Evolutionary conservation across 2,113 vertebrate genomes (phyloP), one percentile per base, ranked within the genome.

Genomic region (Sander vitreus): DNA sequence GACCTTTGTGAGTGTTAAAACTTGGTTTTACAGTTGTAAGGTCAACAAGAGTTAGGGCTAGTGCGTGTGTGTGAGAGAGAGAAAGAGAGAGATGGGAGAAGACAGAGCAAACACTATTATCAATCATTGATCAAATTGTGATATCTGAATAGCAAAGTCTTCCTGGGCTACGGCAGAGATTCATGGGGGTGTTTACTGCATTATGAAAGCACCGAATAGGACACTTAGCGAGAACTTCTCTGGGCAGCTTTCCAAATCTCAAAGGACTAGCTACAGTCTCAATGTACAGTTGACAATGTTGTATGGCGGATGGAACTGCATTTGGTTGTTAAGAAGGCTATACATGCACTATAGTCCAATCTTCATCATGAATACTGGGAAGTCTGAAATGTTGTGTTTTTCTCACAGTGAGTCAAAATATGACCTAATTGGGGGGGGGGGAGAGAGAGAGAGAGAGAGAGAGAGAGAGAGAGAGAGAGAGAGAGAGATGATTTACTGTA

Each of bases 191-290:
- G 43, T 73, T 77, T 55, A 81, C 27, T 79, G 80, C 58, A 63
- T 87, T 83, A 67, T 75, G 76, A 91, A 90, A 87, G 81, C 71
- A 65, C 43, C 6, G 14, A 33, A 14, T 54, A 25, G 59, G 64
- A 81, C 23, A 54, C 81, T 88, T 89, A 82, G 70, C 2, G 18
- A 33, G 36, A 48, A 75, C 12, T 6, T 71, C 57, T 69, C 11
- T 55, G 43, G 63, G 60, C 53, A 69, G 36, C 55, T 67, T 53
- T 78, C 13, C 33, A 87, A 78, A 60, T 85, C 62, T 54, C 16
- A 72, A 25, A 0, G n/a, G 25, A 45, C 19, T 14, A n/a, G 43
- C 23, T 21, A 47, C 47, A 27, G 57, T 43, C 48, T 33, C 64
- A 63, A 80, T 71, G 83, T 43, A 11, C 8, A 58, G 47, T 7